phyloP scores from a whole-genome alignment of 2,797 vertebrate genomes.

The Tokudaia tokunoshimensis region DNA sequence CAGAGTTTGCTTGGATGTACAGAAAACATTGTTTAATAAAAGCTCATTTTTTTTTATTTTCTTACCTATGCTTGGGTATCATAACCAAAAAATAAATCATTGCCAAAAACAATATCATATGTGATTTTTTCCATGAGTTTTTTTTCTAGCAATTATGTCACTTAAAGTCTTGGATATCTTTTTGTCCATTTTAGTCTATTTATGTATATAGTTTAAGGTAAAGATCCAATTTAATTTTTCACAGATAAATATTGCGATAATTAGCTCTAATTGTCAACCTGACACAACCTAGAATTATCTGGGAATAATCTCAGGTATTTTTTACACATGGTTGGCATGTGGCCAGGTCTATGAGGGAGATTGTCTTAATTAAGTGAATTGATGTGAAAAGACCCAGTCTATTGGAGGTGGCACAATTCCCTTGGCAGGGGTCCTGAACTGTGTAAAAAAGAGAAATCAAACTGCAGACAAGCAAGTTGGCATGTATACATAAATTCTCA shows the following conservation, averaged over 20 bases:
- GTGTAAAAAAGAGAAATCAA: not conserved
- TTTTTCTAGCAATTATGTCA: not conserved
- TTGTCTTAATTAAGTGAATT: not conserved
- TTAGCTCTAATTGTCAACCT: not conserved
- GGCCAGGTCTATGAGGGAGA: not conserved
- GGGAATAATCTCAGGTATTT: not conserved
- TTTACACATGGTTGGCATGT: not conserved
- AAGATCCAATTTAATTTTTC: not conserved
- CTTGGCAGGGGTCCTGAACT: not conserved
- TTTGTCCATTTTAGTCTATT: not conserved
- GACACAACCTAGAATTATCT: not conserved
- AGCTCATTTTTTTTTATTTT: not conserved
- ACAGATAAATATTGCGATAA: not conserved
- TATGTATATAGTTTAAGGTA: not conserved
- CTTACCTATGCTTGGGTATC: not conserved
- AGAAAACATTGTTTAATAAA: not conserved
- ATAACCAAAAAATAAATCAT: not conserved
- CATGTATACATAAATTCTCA: not conserved
- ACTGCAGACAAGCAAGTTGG: not conserved
- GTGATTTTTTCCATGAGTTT: not conserved
- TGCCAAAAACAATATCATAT: not conserved
- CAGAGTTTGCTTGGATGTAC: not conserved
- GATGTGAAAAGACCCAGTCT: not conserved
- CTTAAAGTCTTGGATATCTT: not conserved
- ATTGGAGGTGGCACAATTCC: not conserved